Conservation (phyloP, 2,113 vertebrate species). For the Pongo pygmaeus region DNA sequence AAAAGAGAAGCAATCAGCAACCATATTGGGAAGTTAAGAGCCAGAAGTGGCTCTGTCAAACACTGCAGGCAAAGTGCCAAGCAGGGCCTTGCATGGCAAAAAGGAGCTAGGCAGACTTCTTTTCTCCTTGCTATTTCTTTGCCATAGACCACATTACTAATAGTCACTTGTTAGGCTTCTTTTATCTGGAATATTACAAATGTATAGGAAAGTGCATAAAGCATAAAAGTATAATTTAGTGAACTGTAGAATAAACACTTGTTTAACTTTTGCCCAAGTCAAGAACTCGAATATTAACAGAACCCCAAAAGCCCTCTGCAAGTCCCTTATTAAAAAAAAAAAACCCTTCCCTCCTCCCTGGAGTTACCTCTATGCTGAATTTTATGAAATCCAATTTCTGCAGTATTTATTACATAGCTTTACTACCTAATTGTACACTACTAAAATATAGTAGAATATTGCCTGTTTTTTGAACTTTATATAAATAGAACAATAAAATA, state of each 20-base stretch:
- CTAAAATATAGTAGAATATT: neutral
- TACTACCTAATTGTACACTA: neutral
- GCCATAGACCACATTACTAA: neutral
- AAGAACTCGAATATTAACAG: neutral
- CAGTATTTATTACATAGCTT: neutral
- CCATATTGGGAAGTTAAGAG: neutral
- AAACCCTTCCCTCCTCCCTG: neutral
- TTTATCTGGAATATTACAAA: neutral
- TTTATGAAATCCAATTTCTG: neutral
- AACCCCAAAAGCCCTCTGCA: neutral
- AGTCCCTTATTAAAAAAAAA: neutral
- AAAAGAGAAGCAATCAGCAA: neutral
- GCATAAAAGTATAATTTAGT: neutral
- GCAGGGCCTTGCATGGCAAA: neutral
- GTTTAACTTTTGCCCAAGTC: neutral
- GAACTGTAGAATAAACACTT: neutral
- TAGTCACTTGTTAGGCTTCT: neutral
- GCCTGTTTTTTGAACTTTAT: neutral
- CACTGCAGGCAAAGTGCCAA: neutral
- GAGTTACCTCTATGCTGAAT: neutral
- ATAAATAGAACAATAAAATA: neutral
- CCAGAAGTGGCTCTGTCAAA: neutral
- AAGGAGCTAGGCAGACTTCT: neutral
- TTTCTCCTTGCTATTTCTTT: neutral
- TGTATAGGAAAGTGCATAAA: neutral